Evolutionary conservation across 1,140 invertebrate genomes (phyloP), one percentile per base, ranked within the genome.

Genomic region (Maniola jurtina): DNA sequence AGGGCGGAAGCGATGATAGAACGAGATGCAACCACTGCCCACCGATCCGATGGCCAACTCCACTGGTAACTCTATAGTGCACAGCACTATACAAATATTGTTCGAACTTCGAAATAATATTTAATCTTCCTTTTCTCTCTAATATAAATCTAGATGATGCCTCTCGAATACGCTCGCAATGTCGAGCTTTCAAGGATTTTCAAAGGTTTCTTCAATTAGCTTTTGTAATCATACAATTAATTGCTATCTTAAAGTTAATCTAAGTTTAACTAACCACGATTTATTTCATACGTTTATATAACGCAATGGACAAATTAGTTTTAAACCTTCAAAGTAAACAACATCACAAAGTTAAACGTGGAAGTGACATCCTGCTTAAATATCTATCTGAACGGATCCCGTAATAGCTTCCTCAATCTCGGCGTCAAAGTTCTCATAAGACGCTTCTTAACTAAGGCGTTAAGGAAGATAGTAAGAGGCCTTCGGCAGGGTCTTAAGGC

Each of bases 381-480:
- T 84, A 89, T 87, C 80, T 88, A 86, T 87, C 77, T 79, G 85
- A 86, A 88, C 84, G 81, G 86, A 88, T 83, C 83, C 80, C 81
- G 81, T 90, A 89, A 89, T 90, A 86, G 88, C 88, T 89, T 88
- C 86, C 85, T 88, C 84, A 86, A 88, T 88, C 86, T 90, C 81
- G 64, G 77, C 84, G 84, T 90, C 88, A 86, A 88, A 88, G 84
- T 90, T 90, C 86, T 88, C 86, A 86, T 88, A 90, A 88, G 85
- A 75, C 84, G 83, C 81, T 90, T 84, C 84, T 90, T 88, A 88
- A 88, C 84, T 88, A 88, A 88, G 84, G 84, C 86, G 84, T 89
- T 88, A 90, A 89, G 86, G 85, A 88, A 87, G 84, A 90, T 90
- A 90, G 84, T 86, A 78, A 87, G 88, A 86, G 86, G 85, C 84